phyloP scores from a whole-genome alignment of 2,113 vertebrate genomes.

The Puma concolor region DNA sequence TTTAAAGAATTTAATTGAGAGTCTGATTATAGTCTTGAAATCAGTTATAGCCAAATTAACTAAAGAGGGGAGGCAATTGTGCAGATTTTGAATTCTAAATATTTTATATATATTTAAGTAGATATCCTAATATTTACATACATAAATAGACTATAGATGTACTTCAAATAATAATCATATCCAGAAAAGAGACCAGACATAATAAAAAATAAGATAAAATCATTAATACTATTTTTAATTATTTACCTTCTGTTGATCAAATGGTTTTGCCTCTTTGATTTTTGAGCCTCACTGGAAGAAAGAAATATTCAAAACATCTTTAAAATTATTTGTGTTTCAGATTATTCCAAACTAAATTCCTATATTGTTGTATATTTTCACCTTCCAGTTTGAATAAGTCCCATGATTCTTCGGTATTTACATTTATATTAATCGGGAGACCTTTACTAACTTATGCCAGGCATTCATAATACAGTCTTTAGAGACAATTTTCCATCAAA shows the following conservation, averaged over 20 bases:
- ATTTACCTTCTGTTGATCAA: background rate
- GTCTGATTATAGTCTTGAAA: background rate
- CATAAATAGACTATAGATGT: background rate
- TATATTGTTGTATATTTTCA: background rate
- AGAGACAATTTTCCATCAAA: background rate
- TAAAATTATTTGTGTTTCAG: background rate
- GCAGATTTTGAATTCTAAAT: background rate
- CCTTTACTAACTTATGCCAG: conserved; percentile 22
- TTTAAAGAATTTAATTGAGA: background rate
- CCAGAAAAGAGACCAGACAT: background rate
- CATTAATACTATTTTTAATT: background rate
- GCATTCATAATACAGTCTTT: conserved; percentile 45
- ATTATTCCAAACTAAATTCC: background rate
- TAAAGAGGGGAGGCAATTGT: background rate
- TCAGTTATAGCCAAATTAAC: background rate
- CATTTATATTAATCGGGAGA: conserved; percentile 16
- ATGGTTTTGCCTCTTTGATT: background rate
- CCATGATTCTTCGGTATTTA: background rate
- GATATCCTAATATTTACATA: background rate
- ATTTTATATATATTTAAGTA: background rate
- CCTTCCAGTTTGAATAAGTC: background rate
- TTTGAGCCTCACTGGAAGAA: background rate
- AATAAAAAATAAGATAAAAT: conserved; percentile 33
- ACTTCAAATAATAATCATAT: background rate
- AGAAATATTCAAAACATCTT: background rate